These are phyloP conservation scores for Platycnemis pennipes DNA, from an alignment of 2,888 invertebrate species.

Conservation along the genomic window DNA sequence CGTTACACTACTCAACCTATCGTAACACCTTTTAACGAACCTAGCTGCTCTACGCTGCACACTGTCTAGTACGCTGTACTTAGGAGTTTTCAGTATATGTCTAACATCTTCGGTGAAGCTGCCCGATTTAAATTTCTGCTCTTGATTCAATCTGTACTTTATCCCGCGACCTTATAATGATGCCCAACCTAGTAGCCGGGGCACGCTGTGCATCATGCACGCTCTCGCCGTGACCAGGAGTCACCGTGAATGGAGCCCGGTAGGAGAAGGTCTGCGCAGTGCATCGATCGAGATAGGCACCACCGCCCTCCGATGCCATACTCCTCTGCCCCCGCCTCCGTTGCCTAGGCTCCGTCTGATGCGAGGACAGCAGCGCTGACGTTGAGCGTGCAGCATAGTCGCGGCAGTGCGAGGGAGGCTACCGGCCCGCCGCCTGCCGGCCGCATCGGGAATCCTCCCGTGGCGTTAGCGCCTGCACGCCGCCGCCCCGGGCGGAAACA, in stretches of 20 bases:
- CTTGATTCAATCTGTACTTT: too few relatives aligned
- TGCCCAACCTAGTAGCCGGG: too few relatives aligned
- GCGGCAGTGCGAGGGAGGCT: not conserved
- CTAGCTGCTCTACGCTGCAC: too few relatives aligned
- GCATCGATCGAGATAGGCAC: not conserved
- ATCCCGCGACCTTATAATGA: too few relatives aligned
- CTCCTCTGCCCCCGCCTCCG: not conserved
- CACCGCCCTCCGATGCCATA: not conserved
- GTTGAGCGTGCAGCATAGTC: not conserved
- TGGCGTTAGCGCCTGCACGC: conserved; percentile 21
- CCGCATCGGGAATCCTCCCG: not conserved
- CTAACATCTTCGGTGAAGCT: too few relatives aligned
- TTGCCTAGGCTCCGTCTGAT: not conserved
- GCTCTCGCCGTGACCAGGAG: conserved; percentile 10
- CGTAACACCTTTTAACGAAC: too few relatives aligned
- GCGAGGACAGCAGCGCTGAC: conserved; percentile 14
- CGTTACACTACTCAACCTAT: too few relatives aligned
- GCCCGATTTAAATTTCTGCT: too few relatives aligned
- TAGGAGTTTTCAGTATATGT: too few relatives aligned
- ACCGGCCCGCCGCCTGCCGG: not conserved
- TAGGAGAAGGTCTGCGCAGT: not conserved
- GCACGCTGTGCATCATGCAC: too few relatives aligned
- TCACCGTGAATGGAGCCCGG: not conserved
- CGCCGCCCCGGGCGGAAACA: not conserved
- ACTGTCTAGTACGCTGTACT: too few relatives aligned